Evolutionary conservation across 2,888 invertebrate genomes (phyloP), one percentile per base, ranked within the genome.

Genomic region (Tholera decimalis): DNA sequence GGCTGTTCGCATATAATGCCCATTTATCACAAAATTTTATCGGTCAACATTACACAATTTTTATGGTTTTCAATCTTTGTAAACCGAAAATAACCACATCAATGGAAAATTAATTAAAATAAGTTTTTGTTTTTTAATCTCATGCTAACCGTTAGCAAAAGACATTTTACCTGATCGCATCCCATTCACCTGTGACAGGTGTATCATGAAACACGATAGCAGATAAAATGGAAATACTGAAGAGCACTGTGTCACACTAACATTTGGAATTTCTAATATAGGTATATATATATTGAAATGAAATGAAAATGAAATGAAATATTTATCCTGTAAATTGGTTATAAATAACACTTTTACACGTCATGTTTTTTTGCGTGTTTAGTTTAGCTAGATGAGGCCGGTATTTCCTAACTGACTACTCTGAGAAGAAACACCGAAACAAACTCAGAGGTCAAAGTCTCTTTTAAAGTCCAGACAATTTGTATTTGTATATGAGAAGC

Each of bases 221-320:
- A 33, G 3, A 3, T n/a, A 26, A 66, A 66, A 35, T 43, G 5
- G 15, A 53, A 28, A 65, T 18, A n/a, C 9, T 33, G 20, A 35
- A 15, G 8, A 43, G 6, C n/a, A 43, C 22, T 41, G 11, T 11
- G 7, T 30, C 53, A 28, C 11, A 53, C 18, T 9, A 35, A 35
- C 47, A 50, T 50, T 30, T 57, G 43, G 24, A 20, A 37, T 49
- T 5, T 6, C 35, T 35, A 67, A 35, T n/a, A n/a, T n/a, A n/a
- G n/a, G n/a, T n/a, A n/a, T n/a, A n/a, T n/a, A n/a, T n/a, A n/a
- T n/a, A n/a, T n/a, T n/a, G n/a, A n/a, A n/a, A n/a, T n/a, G n/a
- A n/a, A n/a, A n/a, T n/a, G n/a, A n/a, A n/a, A n/a, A n/a, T n/a
- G n/a, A n/a, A n/a, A n/a, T n/a, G n/a, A n/a, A n/a, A n/a, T n/a